phyloP scores from a whole-genome alignment of 2,888 invertebrate species.

The Neoscelio sp. region DNA sequence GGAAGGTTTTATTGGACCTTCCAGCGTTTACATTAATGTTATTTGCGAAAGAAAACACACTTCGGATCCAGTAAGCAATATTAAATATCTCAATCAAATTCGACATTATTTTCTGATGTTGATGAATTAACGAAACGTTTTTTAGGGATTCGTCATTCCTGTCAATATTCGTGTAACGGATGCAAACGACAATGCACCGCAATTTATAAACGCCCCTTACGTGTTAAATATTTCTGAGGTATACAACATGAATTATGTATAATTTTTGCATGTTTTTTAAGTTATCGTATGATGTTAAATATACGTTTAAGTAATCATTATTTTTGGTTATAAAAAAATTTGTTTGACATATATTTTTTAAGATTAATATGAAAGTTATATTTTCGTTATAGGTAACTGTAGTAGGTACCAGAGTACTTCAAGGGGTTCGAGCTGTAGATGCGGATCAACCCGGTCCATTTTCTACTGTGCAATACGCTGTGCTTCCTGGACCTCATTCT shows the following conservation, averaged over 20 bases:
- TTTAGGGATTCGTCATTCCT: constrained; percentile 90
- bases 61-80: constrained; percentile 88
- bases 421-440: constrained; percentile 91
- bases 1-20: constrained; percentile 92
- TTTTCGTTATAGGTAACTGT: constrained; percentile 85
- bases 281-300: too few relatives aligned
- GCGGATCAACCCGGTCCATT: constrained; percentile 95
- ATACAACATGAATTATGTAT: constrained; percentile 78
- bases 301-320: too few relatives aligned
- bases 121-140: too few relatives aligned
- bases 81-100: background rate
- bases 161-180: constrained; percentile 94
- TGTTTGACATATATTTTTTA: too few relatives aligned
- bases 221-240: constrained; percentile 93
- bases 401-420: constrained; percentile 88
- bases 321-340: too few relatives aligned
- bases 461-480: constrained; percentile 93
- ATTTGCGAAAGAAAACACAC: constrained; percentile 92
- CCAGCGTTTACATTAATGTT: constrained; percentile 93
- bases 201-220: constrained; percentile 92
- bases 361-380: too few relatives aligned
- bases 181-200: constrained; percentile 95
- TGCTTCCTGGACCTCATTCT: constrained; percentile 91
- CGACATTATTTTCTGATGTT: too few relatives aligned
- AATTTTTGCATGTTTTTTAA: background rate